phyloP scores from a whole-genome alignment of 2,113 vertebrate species.

The Pomatorhinus ruficollis region DNA sequence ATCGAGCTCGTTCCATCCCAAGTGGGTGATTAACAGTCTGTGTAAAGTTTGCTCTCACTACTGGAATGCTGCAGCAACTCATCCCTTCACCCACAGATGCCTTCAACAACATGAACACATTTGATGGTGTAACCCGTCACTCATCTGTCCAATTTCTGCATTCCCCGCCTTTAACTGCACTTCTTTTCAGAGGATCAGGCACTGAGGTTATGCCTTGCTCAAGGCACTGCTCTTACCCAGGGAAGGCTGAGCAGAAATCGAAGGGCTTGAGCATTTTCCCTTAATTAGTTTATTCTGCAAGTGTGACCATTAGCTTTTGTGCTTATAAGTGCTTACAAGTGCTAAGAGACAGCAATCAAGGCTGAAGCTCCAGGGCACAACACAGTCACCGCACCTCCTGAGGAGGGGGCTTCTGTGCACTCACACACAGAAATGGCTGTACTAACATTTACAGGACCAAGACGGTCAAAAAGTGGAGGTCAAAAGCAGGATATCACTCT shows the following conservation, averaged over 20 bases:
- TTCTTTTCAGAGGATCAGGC: not conserved
- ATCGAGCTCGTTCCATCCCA: not conserved
- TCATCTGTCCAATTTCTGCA: not conserved
- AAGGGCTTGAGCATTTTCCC: conserved; percentile 8
- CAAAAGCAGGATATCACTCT: not conserved
- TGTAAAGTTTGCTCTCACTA: not conserved
- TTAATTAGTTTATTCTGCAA: conserved; percentile 69
- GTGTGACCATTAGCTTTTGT: conserved; percentile 67
- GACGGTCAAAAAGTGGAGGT: not conserved
- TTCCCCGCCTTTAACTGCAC: not conserved
- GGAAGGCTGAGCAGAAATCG: not conserved
- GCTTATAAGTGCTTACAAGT: conserved; percentile 49
- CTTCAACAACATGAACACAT: not conserved
- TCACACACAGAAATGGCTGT: not conserved
- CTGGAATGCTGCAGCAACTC: not conserved
- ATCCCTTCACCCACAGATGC: not conserved
- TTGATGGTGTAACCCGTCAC: rapidly evolving
- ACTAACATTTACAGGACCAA: not conserved
- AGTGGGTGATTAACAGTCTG: not conserved
- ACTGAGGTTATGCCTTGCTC: not conserved
- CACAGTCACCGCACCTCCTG: not conserved
- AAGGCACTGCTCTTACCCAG: not conserved
- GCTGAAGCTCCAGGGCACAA: conserved; percentile 17
- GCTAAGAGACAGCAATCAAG: conserved; percentile 59
- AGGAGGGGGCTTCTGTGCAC: not conserved